Percentiles rank a stretch among this genome's conserved stretches.
These are phyloP conservation scores for Prosapia bicincta DNA, from an alignment of 2,888 invertebrate species.

Conservation along the genomic window DNA sequence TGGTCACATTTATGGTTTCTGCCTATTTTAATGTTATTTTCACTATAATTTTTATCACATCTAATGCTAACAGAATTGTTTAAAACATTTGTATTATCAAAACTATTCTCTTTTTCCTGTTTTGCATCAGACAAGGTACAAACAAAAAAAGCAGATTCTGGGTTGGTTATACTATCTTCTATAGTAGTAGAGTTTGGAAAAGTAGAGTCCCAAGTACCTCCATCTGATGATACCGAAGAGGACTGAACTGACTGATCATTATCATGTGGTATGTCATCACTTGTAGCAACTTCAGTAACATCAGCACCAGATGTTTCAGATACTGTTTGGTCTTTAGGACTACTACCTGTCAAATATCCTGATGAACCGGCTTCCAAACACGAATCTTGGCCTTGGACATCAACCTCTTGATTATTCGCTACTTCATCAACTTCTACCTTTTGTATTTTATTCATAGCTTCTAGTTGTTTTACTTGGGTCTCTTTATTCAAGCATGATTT, in stretches of 20 bases:
- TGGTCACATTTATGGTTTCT: neutral
- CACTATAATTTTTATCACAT: neutral
- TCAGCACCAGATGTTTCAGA: conserved; percentile 50
- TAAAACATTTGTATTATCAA: neutral
- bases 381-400: conserved; percentile 51
- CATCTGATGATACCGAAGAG: conserved; percentile 61
- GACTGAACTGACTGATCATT: conserved; percentile 45
- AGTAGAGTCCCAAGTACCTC: conserved; percentile 62
- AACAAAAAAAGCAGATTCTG: neutral
- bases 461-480: neutral
- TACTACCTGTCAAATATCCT: conserved; percentile 41
- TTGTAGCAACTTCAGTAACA: conserved; percentile 43
- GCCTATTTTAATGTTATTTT: neutral
- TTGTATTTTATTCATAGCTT: neutral
- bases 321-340: conserved; percentile 48
- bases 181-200: conserved; percentile 46
- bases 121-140: neutral
- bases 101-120: neutral
- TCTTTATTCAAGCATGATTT: neutral
- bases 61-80: neutral
- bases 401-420: conserved; percentile 46
- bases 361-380: conserved; percentile 50
- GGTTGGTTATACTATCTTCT: conserved; percentile 1
- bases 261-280: conserved; percentile 44
- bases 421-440: conserved; percentile 33